Percentiles rank a stretch among this genome's conserved stretches.
Conservation (phyloP, 1,140 invertebrate species). For the Anastrepha ludens region DNA sequence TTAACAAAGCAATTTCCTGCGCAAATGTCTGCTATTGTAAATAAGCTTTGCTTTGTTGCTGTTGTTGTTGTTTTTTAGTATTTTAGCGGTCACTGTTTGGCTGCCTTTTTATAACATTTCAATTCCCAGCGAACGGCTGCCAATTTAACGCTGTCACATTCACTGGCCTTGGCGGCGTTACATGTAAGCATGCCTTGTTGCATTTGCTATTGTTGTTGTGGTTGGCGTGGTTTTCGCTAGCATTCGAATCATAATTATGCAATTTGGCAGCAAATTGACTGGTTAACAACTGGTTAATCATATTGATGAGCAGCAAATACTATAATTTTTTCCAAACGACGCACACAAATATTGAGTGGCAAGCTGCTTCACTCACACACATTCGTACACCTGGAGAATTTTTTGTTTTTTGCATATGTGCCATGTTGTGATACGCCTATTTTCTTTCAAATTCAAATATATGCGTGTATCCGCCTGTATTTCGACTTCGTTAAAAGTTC, state of each 20-base stretch:
- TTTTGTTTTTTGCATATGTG: neutral
- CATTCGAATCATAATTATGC: slow-evolving; percentile 49
- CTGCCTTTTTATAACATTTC: slow-evolving; percentile 24
- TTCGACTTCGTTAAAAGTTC: slow-evolving; percentile 33
- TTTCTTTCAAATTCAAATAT: neutral
- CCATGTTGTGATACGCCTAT: neutral
- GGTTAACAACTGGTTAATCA: neutral
- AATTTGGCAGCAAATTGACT: slow-evolving; percentile 47
- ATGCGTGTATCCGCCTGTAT: slow-evolving; percentile 22
- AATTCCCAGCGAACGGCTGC: neutral
- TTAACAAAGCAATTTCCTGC: slow-evolving; percentile 27
- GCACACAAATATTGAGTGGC: slow-evolving; percentile 1
- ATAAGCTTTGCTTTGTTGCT: neutral
- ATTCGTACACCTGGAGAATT: neutral
- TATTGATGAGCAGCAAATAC: slow-evolving; percentile 17
- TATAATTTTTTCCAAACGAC: slow-evolving; percentile 3
- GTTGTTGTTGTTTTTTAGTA: neutral
- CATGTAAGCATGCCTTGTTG: slow-evolving; percentile 3
- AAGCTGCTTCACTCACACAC: neutral
- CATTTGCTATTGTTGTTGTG: neutral
- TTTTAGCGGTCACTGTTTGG: slow-evolving; percentile 11
- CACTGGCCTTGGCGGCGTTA: slow-evolving; percentile 24
- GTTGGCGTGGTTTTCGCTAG: neutral
- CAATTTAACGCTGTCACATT: neutral
- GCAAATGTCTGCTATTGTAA: neutral